Percentiles rank a stretch among this genome's conserved stretches.
These are phyloP conservation scores for Enteromius trimaculatus DNA, from an alignment of 2,797 vertebrate species.

Conservation along the genomic window DNA sequence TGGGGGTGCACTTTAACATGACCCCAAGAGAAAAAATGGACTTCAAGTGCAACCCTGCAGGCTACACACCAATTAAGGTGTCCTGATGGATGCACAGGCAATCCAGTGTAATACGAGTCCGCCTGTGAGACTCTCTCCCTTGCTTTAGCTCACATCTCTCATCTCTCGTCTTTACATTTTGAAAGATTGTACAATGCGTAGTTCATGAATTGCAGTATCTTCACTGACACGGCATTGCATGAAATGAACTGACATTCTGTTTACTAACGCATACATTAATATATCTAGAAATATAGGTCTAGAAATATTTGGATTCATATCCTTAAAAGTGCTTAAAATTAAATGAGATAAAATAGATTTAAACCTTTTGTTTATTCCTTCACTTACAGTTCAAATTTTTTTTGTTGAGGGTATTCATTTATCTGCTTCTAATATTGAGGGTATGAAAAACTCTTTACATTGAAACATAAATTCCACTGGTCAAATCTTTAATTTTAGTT, in stretches of 20 bases:
- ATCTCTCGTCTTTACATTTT: background rate
- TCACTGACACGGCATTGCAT: background rate
- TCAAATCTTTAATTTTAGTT: constrained; percentile 52
- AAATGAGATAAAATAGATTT: background rate
- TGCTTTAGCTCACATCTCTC: background rate
- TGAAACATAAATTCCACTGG: constrained; percentile 47
- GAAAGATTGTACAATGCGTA: background rate
- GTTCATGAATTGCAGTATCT: background rate
- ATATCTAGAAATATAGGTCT: background rate
- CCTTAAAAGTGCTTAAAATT: background rate
- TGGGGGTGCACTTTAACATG: constrained; percentile 64
- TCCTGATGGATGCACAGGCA: constrained; percentile 61
- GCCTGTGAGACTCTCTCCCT: constrained; percentile 2
- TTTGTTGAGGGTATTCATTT: background rate
- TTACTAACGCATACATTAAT: background rate
- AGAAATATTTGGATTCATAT: background rate
- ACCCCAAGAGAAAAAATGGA: constrained; percentile 63
- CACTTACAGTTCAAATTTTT: background rate
- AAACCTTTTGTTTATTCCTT: background rate
- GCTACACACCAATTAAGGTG: constrained; percentile 63
- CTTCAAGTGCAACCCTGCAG: constrained; percentile 65
- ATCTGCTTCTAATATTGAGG: background rate
- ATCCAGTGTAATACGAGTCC: constrained; percentile 50
- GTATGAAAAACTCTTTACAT: constrained; percentile 22
- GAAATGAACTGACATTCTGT: constrained; percentile 1